Evolutionary conservation across 2,888 invertebrate genomes (phyloP).

Genomic region (Sarcophaga carnaria): DNA sequence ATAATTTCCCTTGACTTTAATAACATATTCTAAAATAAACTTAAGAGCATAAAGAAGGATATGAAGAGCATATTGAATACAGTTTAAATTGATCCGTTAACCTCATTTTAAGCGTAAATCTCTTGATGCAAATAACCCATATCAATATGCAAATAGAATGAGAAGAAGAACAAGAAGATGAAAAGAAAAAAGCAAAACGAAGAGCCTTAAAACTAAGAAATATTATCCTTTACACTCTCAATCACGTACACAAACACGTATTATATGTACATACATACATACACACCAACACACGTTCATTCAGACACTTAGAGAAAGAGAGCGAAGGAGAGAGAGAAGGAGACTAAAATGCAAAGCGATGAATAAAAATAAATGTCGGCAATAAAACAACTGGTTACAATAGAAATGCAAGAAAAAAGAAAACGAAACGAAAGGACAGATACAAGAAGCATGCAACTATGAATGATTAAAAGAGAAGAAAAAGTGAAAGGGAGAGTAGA

Average conservation of each 20-base stretch:
- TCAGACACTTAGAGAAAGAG: background rate
- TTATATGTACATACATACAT: background rate
- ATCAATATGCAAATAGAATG: slow-evolving; percentile 33
- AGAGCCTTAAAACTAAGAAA: slow-evolving; percentile 26
- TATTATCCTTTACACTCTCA: slow-evolving; percentile 27
- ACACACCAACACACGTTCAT: background rate
- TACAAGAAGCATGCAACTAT: background rate
- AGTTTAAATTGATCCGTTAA: slow-evolving; percentile 50
- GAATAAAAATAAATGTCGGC: slow-evolving; percentile 32
- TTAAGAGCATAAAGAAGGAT: too few relatives aligned
- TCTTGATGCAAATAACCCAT: slow-evolving; percentile 45
- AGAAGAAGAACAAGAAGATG: too few relatives aligned
- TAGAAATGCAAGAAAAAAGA: background rate
- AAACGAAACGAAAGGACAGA: background rate
- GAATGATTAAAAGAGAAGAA: too few relatives aligned
- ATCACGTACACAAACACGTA: background rate
- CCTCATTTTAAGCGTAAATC: slow-evolving; percentile 46
- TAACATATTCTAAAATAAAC: too few relatives aligned
- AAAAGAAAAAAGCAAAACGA: background rate
- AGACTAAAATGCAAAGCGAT: background rate
- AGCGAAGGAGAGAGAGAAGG: background rate
- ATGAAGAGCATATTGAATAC: too few relatives aligned
- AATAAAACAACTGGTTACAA: slow-evolving; percentile 40
- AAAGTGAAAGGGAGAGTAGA: background rate
- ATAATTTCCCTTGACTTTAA: too few relatives aligned